Percentiles rank a stretch among this genome's conserved stretches.
These are phyloP conservation scores for Octomys mimax DNA, from an alignment of 2,797 vertebrate genomes.

Conservation along the genomic window DNA sequence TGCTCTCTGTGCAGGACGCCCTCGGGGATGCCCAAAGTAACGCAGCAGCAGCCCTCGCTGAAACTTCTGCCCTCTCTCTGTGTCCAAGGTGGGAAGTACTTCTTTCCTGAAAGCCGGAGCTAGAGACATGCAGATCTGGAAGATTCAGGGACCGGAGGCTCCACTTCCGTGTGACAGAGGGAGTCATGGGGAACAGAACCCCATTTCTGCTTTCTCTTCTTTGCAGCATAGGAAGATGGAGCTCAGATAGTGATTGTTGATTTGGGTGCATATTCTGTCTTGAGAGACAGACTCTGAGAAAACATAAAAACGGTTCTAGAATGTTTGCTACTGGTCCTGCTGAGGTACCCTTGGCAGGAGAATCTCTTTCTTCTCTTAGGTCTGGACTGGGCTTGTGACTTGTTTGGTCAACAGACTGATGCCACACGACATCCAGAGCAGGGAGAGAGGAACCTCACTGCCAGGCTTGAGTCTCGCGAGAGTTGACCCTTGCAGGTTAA, in stretches of 20 bases:
- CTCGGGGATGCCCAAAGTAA: neutral
- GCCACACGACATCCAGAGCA: neutral
- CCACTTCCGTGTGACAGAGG: too few species aligned
- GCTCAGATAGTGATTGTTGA: neutral
- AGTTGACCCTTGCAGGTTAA: neutral
- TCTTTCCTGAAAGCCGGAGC: neutral
- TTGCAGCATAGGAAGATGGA: neutral
- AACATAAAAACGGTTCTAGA: neutral
- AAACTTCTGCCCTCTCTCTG: neutral
- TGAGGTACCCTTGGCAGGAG: neutral
- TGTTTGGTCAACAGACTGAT: neutral
- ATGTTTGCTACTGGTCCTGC: neutral
- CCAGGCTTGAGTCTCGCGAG: neutral
- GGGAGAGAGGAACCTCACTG: neutral
- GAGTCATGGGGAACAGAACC: neutral
- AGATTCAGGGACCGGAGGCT: neutral
- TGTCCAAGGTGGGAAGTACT: neutral
- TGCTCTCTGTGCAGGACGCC: neutral
- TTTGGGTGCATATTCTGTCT: neutral
- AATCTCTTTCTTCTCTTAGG: neutral
- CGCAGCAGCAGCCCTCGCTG: neutral
- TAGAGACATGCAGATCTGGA: neutral
- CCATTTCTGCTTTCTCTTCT: neutral
- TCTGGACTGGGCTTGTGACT: neutral
- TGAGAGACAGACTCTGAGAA: neutral